Base-by-base conservation (phyloP, 1,140 invertebrate species). In the Tenebrio molitor region DNA sequence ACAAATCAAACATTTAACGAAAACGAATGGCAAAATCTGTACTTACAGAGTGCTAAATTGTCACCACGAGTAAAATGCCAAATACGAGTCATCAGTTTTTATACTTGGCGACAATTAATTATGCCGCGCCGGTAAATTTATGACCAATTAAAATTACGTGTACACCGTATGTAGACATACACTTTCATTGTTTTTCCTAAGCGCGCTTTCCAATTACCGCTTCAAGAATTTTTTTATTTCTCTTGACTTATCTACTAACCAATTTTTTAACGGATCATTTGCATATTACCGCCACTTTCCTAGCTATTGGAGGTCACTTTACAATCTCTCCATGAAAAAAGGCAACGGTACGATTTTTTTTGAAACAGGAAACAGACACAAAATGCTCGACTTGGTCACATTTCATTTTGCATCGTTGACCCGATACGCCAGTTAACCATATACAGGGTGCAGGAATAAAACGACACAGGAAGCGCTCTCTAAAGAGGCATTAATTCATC, bases 251-350 rank as follows among this genome's bases (percentile, higher is more conserved):
- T 50, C 44, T 21, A 44, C 10, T 8, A 50, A 8, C 10, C 4
- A 17, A 3, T 58, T 58, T 58, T 58, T 58, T 58, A 15, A 29
- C 12, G 23, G 12, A 58, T 34, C 50, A 58, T 58, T 58, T 29
- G 50, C 50, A 58, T 58, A 58, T 33, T 25, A 21, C 29, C 29
- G 21, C 23, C 15, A 58, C 50, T 58, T 58, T 58, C 50, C 6
- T 58, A 58, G 25, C 10, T 58, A 58, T 58, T 58, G 50, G 50
- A 58, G 50, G 50, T 58, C 50, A 58, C 23, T n/a, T 58, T 58
- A 58, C 50, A 58, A 58, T 58, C 50, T 25, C 50, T 58, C 29
- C 29, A 12, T 15, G 23, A 58, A 58, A 53, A 58, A 58, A 29
- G n/a, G 8, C 44, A n/a, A 19, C 12, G 44, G 44, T 17, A 50